Base-by-base conservation (phyloP, 1,140 invertebrate genomes). In the Andrena cerasifolii region DNA sequence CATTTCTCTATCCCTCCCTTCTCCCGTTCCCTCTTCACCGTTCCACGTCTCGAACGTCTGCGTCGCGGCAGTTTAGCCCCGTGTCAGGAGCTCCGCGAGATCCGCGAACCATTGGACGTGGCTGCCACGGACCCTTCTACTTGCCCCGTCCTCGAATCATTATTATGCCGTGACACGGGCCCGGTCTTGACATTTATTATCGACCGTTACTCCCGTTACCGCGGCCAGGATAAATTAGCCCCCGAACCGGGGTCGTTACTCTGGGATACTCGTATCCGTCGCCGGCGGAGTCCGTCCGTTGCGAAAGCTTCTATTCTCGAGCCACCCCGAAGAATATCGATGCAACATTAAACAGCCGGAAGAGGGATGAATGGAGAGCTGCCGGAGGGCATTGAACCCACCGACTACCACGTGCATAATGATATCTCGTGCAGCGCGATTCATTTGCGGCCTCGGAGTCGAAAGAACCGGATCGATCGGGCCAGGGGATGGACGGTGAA, bases 381-480 rank as follows among this genome's bases (percentile, higher is more conserved):
- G 3, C 12, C 31, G 18, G 36, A 70, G 51, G 33, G 51, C 10
- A 28, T 70, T 70, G 51, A 31, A 72, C 43, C 56, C n/a, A 5
- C 0, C 16, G 40, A 4, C 54, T 45, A 12, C 40, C n/a, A 26
- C 10, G 21, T 3, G 58, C 26, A 49, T 16, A 28, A 31, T 2
- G 18, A 8, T 4, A 40, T 40, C 59, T 18, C 16, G 45, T 14
- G 56, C 12, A n/a, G 18, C n/a, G 40, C 26, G 76, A 80, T 70
- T 80, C 56, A 31, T 68, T 67, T 49, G 40, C 73, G 54, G 40
- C 59, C n/a, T n/a, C n/a, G 26, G 56, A 24, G 28, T 47, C n/a
- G 49, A 59, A 68, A 56, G 73, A 62, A 76, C 47, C 54, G 47
- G 45, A 70, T 80, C 36, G 58, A 59, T 63, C 78, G 72, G 26